Base-by-base conservation (phyloP, 1,140 invertebrate species). In the Globodera ellingtonae region DNA sequence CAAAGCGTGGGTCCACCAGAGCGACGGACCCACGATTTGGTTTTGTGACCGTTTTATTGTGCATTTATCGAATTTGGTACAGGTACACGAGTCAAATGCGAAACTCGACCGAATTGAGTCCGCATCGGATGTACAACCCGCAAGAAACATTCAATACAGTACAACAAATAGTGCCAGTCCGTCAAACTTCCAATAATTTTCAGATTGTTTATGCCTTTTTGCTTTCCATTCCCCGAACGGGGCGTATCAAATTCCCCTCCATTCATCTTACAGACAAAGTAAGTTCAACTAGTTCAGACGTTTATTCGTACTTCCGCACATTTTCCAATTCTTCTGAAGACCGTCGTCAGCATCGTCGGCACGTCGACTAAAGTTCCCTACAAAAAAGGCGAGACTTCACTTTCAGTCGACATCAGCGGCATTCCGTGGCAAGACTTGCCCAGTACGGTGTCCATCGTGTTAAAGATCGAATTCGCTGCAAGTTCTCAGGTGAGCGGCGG, bases 1-100 rank as follows among this genome's bases (percentile, higher is more conserved):
- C 0, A 91, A 90, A 48, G 94, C 95, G 7, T 88, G 88, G 88
- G 85, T 87, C 46, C 79, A 84, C 74, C 87, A 89, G 65, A 88
- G 87, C 52, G 87, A 88, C 52, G 65, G 83, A 2, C 74, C 79
- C 18, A 50, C 72, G 44, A 83, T 84, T 70, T 88, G 86, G 87
- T 89, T 52, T 62, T 62, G 56, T 3, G 5, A 62, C 10, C 35
- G n/a, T 0, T 35, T 81, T 46, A 21, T 52, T 21, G 21, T 81
- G 48, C 10, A 44, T 62, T 78, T 18, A 4, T 8, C 0, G 48
- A 44, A 8, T 83, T 81, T 44, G 9, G 48, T 78, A 21, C n/a
- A 82, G 81, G 81, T 83, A 83, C 69, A 83, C 82, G 3, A 83
- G 82, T 35, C 59, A 73, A 79, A 35, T 84, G 5, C 72, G 80